phyloP scores from a whole-genome alignment of 2,888 invertebrate genomes.

The Microplitis manilae region DNA sequence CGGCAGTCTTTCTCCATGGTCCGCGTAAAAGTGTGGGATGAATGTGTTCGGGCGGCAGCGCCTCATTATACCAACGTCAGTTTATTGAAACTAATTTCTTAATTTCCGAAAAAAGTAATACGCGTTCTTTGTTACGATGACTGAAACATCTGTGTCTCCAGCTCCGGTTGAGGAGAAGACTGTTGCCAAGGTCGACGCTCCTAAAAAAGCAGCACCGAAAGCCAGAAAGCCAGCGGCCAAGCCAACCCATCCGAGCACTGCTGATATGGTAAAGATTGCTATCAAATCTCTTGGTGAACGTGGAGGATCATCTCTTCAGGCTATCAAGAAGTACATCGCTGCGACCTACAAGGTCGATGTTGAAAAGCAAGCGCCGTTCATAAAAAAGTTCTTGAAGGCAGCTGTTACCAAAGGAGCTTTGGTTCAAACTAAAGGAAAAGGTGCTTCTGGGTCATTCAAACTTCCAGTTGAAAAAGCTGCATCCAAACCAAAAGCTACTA shows the following conservation, averaged over 20 bases:
- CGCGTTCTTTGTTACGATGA: not conserved
- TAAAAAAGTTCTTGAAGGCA: slow-evolving; percentile 75
- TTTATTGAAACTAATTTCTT: not conserved
- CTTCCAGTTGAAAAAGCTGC: slow-evolving; percentile 58
- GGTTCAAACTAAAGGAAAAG: slow-evolving; percentile 74
- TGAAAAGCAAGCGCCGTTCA: slow-evolving; percentile 75
- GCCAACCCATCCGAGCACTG: not conserved
- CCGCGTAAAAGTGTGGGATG: not conserved
- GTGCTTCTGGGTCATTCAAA: slow-evolving; percentile 73
- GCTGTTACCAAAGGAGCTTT: slow-evolving; percentile 73
- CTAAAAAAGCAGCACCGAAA: not conserved
- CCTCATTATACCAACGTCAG: not conserved
- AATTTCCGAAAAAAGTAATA: not conserved
- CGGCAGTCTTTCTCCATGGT: not conserved
- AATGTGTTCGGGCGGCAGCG: not conserved
- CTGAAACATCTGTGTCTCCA: not conserved
- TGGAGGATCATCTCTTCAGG: no score
- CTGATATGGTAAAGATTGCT: no score
- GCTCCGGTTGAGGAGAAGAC: not conserved
- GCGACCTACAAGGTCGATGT: slow-evolving; percentile 72
- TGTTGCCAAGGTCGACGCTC: not conserved
- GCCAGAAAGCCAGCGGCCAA: not conserved
- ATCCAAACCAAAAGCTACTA: not conserved
- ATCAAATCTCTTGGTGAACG: no score
- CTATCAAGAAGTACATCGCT: no score